These are phyloP conservation scores for Chorisops tibialis DNA, from an alignment of 2,888 invertebrate species.

Conservation along the genomic window DNA sequence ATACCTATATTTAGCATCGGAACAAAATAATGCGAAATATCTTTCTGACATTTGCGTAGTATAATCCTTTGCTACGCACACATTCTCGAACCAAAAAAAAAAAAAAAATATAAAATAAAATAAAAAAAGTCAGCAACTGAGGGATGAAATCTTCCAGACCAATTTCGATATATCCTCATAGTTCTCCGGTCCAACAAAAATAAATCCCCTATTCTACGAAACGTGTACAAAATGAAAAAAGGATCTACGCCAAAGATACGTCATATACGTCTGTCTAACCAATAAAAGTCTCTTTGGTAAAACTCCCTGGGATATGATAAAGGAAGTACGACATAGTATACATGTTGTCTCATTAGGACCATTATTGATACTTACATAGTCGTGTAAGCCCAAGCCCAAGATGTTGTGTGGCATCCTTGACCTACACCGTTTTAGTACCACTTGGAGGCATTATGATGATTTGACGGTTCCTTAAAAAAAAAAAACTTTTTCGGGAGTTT, in stretches of 20 bases:
- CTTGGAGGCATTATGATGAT: constrained; percentile 21
- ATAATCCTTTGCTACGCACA: too few species aligned
- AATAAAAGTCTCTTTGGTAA: constrained; percentile 15
- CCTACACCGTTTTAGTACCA: constrained; percentile 19
- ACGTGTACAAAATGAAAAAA: neutral
- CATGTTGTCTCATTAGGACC: constrained; percentile 16
- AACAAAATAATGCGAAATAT: too few species aligned
- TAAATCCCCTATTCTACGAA: neutral
- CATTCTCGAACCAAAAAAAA: too few species aligned
- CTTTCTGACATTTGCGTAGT: too few species aligned
- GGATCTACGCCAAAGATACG: constrained; percentile 1
- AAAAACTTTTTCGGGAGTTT: too few species aligned
- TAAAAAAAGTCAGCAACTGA: too few species aligned
- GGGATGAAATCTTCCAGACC: too few species aligned
- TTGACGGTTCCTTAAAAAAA: constrained; percentile 11
- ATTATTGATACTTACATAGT: constrained; percentile 18
- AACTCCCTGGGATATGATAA: neutral
- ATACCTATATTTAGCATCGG: too few species aligned
- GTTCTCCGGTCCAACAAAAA: too few species aligned
- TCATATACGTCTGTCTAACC: constrained; percentile 12
- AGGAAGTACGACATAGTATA: neutral
- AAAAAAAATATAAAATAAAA: too few species aligned
- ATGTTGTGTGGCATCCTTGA: constrained; percentile 12
- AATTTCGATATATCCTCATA: too few species aligned
- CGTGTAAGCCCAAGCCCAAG: constrained; percentile 4